Base-by-base conservation (phyloP, 2,113 vertebrate genomes). In the Corythornis cristatus region DNA sequence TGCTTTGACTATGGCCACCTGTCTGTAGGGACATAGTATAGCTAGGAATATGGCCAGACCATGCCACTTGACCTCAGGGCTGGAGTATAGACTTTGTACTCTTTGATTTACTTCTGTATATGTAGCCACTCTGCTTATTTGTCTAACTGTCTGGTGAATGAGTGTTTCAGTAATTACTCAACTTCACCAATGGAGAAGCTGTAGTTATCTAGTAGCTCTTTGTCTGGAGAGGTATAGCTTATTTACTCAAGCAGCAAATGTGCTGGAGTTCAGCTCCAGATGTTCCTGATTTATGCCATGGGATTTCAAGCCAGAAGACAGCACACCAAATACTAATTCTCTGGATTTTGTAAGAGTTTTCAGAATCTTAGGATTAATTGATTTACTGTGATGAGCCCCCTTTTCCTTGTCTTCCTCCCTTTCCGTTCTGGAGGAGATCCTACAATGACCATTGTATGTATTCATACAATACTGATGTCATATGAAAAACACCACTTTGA, bases 401-500 rank as follows among this genome's bases (percentile, higher is more conserved):
- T 88, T 86, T 18, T 53, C 8, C 35, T 81, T 9, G 12, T 86
- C 60, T 58, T 93, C 33, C 8, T 73, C 8, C 28, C 5, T 8
- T 78, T 66, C 6, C 29, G 56, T 13, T 67, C 37, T 71, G n/a
- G 20, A 8, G 13, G 13, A 15, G 26, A 84, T 67, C n/a, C 53
- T 84, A 12, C 22, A 54, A 0, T 40, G 60, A 65, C 53, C 71
- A 56, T 35, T 35, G 35, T 35, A 35, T 35, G 35, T 35, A 35
- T 50, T 95, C 81, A 46, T 83, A 43, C 70, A 87, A 57, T 61
- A 58, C 11, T 66, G 70, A 73, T 0, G 8, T 68, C 57, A 62
- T 71, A 92, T 87, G 81, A 89, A 89, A 89, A 84, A 90, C 56
- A 68, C 58, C 58, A 70, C 71, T 94, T 93, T 29, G 3, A 50